Base-by-base conservation (phyloP, 1,140 invertebrate genomes). In the Drosophila watanabei region DNA sequence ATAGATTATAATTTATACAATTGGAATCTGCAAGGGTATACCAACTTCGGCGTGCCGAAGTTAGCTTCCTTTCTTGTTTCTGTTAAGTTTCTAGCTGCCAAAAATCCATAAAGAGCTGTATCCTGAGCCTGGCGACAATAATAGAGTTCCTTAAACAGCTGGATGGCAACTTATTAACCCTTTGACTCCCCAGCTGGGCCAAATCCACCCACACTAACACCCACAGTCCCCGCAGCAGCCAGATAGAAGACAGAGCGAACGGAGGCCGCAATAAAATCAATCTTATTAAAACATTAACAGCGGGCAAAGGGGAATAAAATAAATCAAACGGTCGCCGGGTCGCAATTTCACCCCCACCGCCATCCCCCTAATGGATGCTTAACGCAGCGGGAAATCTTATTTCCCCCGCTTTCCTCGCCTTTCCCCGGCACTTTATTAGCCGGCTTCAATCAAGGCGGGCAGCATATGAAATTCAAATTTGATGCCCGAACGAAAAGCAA, bases 211-310 rank as follows among this genome's bases (percentile, higher is more conserved):
- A 81, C 63, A 70, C 65, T 48, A 56, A 81, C 63, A 66, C 76
- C 49, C 43, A n/a, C 11, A 33, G 3, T 2, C 5, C 28, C 28
- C 24, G 24, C 18, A 51, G 28, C 28, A 28, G 18, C 52, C 33
- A 10, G 14, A 35, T 6, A 56, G 33, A 24, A 24, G 33, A 56
- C 18, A 24, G 20, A 56, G 33, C 33, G 14, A 37, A 30, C 62
- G 51, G 64, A 62, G 79, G 64, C 76, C 69, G 86, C 86, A 90
- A 90, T 90, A 90, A 90, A 90, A 90, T 90, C 86, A 90, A 90
- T 90, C 86, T 90, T 90, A 90, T 90, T 90, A 90, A 90, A 90
- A 90, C 86, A 90, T 90, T 90, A 90, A 90, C 86, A 90, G 79
- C 86, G 72, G 71, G 64, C 68, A 77, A 90, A 69, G 71, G 75